Conservation (phyloP, 2,888 invertebrate species). For the Steinernema hermaphroditum region DNA sequence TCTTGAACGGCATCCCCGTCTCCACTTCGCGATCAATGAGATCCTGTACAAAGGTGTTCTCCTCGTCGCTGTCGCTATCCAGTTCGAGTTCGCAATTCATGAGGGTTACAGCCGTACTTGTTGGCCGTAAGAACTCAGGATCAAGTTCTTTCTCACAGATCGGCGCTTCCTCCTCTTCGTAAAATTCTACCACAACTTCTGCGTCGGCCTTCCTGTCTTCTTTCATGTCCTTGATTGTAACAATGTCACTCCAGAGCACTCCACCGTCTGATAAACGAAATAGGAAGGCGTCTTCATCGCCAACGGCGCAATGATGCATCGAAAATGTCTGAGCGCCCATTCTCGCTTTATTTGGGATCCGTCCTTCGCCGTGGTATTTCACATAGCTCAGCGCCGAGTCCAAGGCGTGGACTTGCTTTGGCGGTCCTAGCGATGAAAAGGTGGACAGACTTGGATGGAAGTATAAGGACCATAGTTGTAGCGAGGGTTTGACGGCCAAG, state of each 20-base stretch:
- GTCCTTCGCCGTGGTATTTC: neutral
- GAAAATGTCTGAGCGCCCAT: neutral
- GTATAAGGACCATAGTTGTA: neutral
- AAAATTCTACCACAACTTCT: neutral
- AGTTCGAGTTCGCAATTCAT: neutral
- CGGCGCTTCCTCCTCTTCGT: neutral
- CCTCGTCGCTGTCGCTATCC: too few species aligned
- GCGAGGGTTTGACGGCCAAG: neutral
- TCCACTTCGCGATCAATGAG: too few species aligned
- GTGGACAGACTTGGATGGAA: neutral
- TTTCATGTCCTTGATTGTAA: neutral
- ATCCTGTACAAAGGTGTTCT: too few species aligned
- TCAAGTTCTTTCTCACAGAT: neutral
- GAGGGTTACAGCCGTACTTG: neutral
- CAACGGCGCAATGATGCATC: constrained; percentile 6
- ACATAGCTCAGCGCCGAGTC: neutral
- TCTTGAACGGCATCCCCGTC: too few species aligned
- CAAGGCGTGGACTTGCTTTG: neutral
- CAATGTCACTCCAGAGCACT: neutral
- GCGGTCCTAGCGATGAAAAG: constrained; percentile 5
- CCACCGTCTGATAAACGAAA: neutral
- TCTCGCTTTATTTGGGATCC: neutral
- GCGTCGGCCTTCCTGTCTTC: neutral
- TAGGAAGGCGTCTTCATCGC: constrained; percentile 12
- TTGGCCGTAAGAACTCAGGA: neutral